Evolutionary conservation across 2,797 vertebrate species (phyloP).

Genomic region (Merluccius polli): DNA sequence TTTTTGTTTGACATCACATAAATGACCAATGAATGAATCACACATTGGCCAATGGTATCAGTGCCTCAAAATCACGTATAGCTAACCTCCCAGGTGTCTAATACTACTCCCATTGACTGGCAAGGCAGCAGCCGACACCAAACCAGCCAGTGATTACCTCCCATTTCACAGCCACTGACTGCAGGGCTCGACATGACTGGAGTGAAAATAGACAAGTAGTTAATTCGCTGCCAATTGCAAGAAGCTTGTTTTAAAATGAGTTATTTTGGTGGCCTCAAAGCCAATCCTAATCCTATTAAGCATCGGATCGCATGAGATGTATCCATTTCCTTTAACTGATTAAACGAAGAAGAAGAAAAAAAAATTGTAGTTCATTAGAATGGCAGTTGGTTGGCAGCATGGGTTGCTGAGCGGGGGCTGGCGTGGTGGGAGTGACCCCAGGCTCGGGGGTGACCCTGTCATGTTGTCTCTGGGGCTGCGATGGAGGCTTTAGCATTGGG

Average conservation of each 20-base stretch:
- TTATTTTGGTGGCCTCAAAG: slow-evolving; percentile 25
- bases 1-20: background rate
- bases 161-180: background rate
- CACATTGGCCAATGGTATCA: background rate
- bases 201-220: slow-evolving; percentile 16
- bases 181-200: background rate
- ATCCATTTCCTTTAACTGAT: slow-evolving; percentile 41
- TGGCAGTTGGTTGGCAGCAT: background rate
- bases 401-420: slow-evolving; percentile 6
- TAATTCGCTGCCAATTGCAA: background rate
- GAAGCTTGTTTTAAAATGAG: slow-evolving; percentile 15
- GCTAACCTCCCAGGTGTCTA: background rate
- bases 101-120: background rate
- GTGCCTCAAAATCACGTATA: background rate
- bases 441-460: slow-evolving; percentile 35
- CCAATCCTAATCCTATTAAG: slow-evolving; percentile 46
- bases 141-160: background rate
- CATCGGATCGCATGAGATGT: slow-evolving; percentile 21
- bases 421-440: slow-evolving; percentile 30
- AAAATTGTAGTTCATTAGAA: slow-evolving; percentile 1
- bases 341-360: slow-evolving; percentile 26
- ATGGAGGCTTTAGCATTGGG: slow-evolving; percentile 39
- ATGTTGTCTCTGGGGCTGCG: slow-evolving; percentile 33
- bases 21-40: background rate
- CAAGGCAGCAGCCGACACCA: background rate